Conservation (phyloP, 64 coral and sea anemone species). For the Catalaphyllia jardinei region DNA sequence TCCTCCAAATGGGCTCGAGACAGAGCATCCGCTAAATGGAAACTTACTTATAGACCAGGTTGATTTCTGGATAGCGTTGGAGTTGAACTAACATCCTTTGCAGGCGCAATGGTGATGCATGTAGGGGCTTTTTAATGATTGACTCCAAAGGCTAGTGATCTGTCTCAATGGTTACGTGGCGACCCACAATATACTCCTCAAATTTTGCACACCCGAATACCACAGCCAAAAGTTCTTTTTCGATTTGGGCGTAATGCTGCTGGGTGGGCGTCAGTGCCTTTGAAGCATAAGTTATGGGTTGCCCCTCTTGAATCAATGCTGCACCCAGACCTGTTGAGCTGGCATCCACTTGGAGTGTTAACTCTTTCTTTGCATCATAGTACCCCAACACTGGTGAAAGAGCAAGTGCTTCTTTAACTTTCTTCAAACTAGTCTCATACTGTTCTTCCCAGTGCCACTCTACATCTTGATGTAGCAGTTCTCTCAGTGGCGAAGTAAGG, state of each 20-base stretch:
- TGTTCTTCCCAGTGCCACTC: conserved; percentile 56
- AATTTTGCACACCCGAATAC: conserved; percentile 57
- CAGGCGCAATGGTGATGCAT: conserved; percentile 49
- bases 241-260: conserved; percentile 43
- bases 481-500: conserved; percentile 53
- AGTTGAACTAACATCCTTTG: conserved; percentile 65
- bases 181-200: conserved; percentile 47
- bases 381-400: conserved; percentile 42
- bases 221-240: conserved; percentile 51
- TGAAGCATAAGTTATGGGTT: conserved; percentile 47
- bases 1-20: conserved; percentile 29
- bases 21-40: conserved; percentile 63
- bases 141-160: conserved; percentile 47
- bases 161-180: conserved; percentile 13
- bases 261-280: conserved; percentile 53
- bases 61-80: conserved; percentile 50
- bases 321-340: conserved; percentile 24
- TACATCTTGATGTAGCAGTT: conserved; percentile 46
- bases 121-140: conserved; percentile 43
- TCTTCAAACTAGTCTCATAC: conserved; percentile 33
- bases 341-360: conserved; percentile 38
- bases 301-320: not conserved
- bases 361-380: conserved; percentile 19
- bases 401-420: conserved; percentile 40
- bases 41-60: conserved; percentile 37